Percentiles rank a stretch among this genome's conserved stretches.
Conservation (phyloP, 2,888 invertebrate species). For the Caenorhabditis sulstoni region DNA sequence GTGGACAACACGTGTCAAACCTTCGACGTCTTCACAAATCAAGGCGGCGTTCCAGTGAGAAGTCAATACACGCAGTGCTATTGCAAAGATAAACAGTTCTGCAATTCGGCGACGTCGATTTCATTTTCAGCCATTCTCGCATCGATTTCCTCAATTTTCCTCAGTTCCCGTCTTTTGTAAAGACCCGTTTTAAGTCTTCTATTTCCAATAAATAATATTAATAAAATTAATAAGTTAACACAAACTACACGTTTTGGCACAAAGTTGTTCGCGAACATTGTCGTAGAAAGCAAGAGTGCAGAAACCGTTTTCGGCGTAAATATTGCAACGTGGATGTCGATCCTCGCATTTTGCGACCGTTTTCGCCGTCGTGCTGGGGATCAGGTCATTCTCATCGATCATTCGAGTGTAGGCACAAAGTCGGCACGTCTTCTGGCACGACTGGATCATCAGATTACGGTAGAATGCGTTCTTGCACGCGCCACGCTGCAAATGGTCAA, state of each 20-base stretch:
- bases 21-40: conserved; percentile 61
- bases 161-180: background rate
- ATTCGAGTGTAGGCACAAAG: conserved; percentile 47
- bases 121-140: background rate
- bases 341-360: conserved; percentile 22
- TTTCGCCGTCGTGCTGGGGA: conserved; percentile 1
- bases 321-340: conserved; percentile 49
- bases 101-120: conserved; percentile 37
- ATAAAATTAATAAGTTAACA: conserved; percentile 30
- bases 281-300: conserved; percentile 57
- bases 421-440: conserved; percentile 60
- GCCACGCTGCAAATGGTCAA: too few species aligned
- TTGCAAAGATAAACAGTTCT: conserved; percentile 68
- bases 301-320: conserved; percentile 61
- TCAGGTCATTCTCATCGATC: conserved; percentile 41
- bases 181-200: conserved; percentile 18
- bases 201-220: background rate
- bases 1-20: conserved; percentile 62
- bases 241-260: conserved; percentile 64
- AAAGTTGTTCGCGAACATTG: conserved; percentile 45
- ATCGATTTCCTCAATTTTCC: background rate
- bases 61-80: conserved; percentile 60
- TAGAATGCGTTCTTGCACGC: conserved; percentile 60
- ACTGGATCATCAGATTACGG: conserved; percentile 50
- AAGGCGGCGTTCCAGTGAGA: conserved; percentile 61